phyloP scores from a whole-genome alignment of 2,888 invertebrate species.

The Cryptus viduatorius region DNA sequence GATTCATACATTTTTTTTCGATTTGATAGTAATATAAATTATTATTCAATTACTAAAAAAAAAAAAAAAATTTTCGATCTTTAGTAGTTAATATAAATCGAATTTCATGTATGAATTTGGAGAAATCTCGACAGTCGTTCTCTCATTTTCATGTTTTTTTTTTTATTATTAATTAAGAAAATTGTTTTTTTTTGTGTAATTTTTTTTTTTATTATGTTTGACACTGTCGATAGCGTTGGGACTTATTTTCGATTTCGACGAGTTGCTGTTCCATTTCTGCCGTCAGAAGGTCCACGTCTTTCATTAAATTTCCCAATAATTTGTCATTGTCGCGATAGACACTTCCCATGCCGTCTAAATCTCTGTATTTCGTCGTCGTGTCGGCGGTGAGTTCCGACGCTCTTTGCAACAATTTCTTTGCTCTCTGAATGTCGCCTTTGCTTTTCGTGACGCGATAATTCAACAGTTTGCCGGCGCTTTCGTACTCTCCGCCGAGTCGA shows the following conservation, averaged over 20 bases:
- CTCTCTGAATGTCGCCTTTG: conserved; percentile 91
- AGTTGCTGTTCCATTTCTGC: conserved; percentile 88
- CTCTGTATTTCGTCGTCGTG: conserved; percentile 90
- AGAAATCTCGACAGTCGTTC: conserved; percentile 34
- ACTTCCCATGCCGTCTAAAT: conserved; percentile 90
- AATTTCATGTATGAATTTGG: conserved; percentile 32
- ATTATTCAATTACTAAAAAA: not conserved
- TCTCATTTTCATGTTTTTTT: conserved; percentile 25
- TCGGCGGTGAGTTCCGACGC: conserved; percentile 94
- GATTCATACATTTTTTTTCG: not conserved
- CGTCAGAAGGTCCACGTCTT: conserved; percentile 88
- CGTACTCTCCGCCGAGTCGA: conserved; percentile 89
- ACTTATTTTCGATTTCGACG: conserved; percentile 87
- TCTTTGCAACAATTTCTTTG: conserved; percentile 91
- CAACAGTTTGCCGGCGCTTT: conserved; percentile 90
- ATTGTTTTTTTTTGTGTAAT: not conserved
- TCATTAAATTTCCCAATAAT: conserved; percentile 87
- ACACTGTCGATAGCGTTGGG: conserved; percentile 89
- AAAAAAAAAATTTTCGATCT: not conserved
- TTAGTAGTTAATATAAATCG: not conserved
- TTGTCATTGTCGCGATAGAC: conserved; percentile 89
- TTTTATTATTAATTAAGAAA: conserved; percentile 13
- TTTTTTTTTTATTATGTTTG: conserved; percentile 70
- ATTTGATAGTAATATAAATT: not conserved
- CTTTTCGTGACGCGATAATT: conserved; percentile 91